Percentiles rank a stretch among this genome's conserved stretches.
These are phyloP conservation scores for Passer montanus DNA, from an alignment of 2,113 vertebrate genomes.

Conservation along the genomic window DNA sequence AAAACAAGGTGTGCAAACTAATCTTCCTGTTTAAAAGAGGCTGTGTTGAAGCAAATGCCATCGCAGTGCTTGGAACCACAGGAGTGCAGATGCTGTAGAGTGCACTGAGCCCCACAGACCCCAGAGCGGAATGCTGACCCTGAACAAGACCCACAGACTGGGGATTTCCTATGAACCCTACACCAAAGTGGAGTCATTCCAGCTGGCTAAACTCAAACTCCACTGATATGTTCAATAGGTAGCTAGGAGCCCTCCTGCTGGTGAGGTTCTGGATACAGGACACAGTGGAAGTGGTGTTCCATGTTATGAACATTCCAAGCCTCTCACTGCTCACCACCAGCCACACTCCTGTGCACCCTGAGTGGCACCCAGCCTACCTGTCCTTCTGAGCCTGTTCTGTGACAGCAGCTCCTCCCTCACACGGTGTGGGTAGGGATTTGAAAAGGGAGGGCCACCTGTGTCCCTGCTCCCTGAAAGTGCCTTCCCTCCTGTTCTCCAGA, in stretches of 20 bases:
- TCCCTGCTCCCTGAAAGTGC: neutral
- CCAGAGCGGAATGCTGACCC: neutral
- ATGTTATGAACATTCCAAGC: neutral
- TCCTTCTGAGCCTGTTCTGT: neutral
- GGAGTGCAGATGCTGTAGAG: accelerated
- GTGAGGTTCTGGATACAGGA: neutral
- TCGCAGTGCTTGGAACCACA: neutral
- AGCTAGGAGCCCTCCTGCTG: neutral
- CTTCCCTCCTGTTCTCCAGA: neutral
- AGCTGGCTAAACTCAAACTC: neutral
- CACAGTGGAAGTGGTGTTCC: neutral
- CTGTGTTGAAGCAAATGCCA: neutral
- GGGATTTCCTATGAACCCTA: neutral
- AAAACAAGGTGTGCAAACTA: neutral
- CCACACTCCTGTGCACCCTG: neutral
- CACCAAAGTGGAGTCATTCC: neutral
- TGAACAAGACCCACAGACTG: neutral
- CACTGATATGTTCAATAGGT: neutral
- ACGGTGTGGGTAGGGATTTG: neutral
- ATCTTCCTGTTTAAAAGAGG: neutral
- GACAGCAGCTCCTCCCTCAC: neutral
- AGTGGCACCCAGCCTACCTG: too few relatives aligned
- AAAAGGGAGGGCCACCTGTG: accelerated
- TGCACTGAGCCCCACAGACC: neutral
- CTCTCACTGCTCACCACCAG: neutral